Evolutionary conservation across 2,888 invertebrate species (phyloP).

Genomic region (Xylocampa areola): DNA sequence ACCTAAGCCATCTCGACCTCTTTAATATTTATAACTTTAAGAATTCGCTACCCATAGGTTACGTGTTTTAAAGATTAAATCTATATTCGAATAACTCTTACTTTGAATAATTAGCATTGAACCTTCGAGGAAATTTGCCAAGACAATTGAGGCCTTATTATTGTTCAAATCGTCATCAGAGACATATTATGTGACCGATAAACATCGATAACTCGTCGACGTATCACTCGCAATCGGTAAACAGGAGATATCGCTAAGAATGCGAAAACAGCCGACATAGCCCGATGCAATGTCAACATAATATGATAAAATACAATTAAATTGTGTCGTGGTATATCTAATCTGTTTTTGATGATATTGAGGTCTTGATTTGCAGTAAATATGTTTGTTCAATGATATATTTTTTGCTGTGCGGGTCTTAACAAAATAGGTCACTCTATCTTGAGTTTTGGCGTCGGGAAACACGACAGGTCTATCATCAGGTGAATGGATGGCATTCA

Average conservation of each 20-base stretch:
- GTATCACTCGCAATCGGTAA: slow-evolving; percentile 54
- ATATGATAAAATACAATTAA: slow-evolving; percentile 41
- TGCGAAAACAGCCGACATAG: slow-evolving; percentile 47
- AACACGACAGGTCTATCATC: not conserved
- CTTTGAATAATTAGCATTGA: not conserved
- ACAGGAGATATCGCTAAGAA: slow-evolving; percentile 41
- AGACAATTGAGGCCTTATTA: slow-evolving; percentile 42
- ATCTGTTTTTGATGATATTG: slow-evolving; percentile 45
- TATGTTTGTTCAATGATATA: not conserved
- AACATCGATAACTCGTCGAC: slow-evolving; percentile 39
- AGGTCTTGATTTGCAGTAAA: slow-evolving; percentile 24
- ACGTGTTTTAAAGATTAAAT: too few species aligned
- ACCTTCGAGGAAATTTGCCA: slow-evolving; percentile 29
- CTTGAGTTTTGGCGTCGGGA: not conserved
- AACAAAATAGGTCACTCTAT: slow-evolving; percentile 23
- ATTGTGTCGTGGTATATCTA: slow-evolving; percentile 47
- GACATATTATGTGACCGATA: slow-evolving; percentile 58
- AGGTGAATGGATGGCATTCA: too few species aligned
- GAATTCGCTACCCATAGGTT: too few species aligned
- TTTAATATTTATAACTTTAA: too few species aligned
- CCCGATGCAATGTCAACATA: slow-evolving; percentile 58
- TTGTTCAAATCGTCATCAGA: slow-evolving; percentile 7
- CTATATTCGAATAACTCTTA: too few species aligned
- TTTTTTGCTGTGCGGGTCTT: slow-evolving; percentile 9
- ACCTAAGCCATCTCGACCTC: too few species aligned